A percentile compares a stretch with the other conserved stretches of the same genome.
These are phyloP conservation scores for Pachycephus smyrnensis DNA, from an alignment of 2,888 invertebrate species.

Conservation along the genomic window DNA sequence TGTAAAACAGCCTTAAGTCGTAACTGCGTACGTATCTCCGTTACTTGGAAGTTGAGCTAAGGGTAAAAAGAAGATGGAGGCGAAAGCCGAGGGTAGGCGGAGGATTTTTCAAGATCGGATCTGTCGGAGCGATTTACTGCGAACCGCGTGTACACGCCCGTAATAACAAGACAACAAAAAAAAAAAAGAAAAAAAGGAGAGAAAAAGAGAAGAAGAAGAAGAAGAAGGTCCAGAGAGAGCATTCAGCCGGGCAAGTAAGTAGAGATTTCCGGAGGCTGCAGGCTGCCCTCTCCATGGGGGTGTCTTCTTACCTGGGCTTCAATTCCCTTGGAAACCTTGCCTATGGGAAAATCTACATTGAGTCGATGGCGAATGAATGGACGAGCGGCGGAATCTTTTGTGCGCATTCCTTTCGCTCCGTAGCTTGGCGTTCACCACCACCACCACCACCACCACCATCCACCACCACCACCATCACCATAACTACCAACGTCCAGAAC, in stretches of 20 bases:
- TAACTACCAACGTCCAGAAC: not conserved
- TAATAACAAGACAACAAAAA: slow-evolving; percentile 37
- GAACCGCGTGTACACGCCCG: slow-evolving; percentile 40
- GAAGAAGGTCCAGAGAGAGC: slow-evolving; percentile 38
- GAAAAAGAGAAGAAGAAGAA: not conserved
- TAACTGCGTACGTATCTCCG: not conserved
- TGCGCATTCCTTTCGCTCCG: slow-evolving; percentile 55
- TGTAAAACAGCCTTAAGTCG: not conserved
- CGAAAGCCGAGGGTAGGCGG: slow-evolving; percentile 9
- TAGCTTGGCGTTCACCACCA: slow-evolving; percentile 18
- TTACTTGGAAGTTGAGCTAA: not conserved
- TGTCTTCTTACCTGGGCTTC: slow-evolving; percentile 56
- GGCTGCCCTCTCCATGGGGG: slow-evolving; percentile 55
- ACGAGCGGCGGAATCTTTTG: slow-evolving; percentile 60
- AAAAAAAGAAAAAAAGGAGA: not conserved
- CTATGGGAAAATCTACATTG: slow-evolving; percentile 61
- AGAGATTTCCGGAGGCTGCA: slow-evolving; percentile 62
- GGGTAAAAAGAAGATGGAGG: not conserved
- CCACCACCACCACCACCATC: not conserved
- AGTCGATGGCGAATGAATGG: slow-evolving; percentile 57
- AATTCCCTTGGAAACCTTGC: slow-evolving; percentile 28
- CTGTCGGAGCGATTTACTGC: slow-evolving; percentile 54
- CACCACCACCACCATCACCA: not conserved
- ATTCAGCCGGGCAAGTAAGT: slow-evolving; percentile 63
- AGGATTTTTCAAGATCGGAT: slow-evolving; percentile 44